Conservation (phyloP, 23 tunicate genomes). For the Trididemnum nubilum region DNA sequence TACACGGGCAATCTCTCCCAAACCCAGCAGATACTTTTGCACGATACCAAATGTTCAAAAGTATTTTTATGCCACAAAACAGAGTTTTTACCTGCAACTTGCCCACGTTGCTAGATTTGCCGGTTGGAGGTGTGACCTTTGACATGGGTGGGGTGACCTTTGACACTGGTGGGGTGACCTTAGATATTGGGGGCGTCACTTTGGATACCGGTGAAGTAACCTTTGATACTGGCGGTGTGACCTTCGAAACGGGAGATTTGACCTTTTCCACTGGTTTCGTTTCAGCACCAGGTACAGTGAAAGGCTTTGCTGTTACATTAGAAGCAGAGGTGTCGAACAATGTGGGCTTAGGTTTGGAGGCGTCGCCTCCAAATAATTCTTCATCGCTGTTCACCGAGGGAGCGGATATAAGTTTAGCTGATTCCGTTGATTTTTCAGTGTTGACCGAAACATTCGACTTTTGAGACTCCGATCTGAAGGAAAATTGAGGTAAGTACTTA, state of each 20-base stretch:
- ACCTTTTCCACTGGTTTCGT: constrained; percentile 6
- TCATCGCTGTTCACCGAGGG: background rate
- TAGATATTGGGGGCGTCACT: constrained; percentile 10
- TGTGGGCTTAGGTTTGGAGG: background rate
- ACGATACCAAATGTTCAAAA: too few relatives aligned
- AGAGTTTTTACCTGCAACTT: constrained; percentile 36
- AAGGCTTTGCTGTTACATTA: constrained; percentile 55
- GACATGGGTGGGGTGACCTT: background rate
- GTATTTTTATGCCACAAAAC: too few relatives aligned
- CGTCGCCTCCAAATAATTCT: background rate
- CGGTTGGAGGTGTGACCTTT: background rate
- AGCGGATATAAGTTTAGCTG: background rate
- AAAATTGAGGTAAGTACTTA: background rate
- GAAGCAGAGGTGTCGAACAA: background rate
- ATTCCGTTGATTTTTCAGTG: background rate
- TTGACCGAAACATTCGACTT: constrained; percentile 5
- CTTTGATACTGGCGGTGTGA: background rate
- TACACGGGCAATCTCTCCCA: too few relatives aligned
- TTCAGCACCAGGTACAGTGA: background rate
- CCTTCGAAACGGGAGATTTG: background rate
- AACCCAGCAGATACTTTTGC: too few relatives aligned
- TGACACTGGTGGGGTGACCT: background rate
- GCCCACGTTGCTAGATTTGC: constrained; percentile 1
- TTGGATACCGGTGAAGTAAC: constrained; percentile 1
- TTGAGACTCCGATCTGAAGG: constrained; percentile 31